Evolutionary conservation across 2,113 vertebrate species (phyloP).

Genomic region (Aldabrachelys gigantea): DNA sequence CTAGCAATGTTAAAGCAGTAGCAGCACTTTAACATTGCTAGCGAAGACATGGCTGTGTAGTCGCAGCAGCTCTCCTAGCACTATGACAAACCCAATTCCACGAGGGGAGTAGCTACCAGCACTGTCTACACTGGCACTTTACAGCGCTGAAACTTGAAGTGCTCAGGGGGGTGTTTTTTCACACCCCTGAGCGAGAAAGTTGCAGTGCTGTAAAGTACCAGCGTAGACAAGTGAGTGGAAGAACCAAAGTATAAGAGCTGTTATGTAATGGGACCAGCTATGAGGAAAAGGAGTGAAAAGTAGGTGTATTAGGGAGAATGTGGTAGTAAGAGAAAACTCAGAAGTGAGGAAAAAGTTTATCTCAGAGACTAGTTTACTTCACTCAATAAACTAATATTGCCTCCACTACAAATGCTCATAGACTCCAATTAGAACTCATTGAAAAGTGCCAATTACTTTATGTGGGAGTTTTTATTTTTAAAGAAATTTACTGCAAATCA

Average conservation of each 20-base stretch:
- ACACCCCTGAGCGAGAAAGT: too few species aligned
- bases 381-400: neutral
- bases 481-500: slow-evolving; percentile 12
- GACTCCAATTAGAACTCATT: neutral
- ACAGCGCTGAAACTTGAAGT: too few species aligned
- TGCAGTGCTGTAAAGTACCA: neutral
- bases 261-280: neutral
- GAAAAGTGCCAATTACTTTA: slow-evolving; percentile 4
- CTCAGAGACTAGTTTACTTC: neutral
- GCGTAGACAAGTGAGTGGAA: neutral
- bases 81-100: too few species aligned
- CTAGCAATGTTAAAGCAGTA: too few species aligned
- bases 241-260: neutral
- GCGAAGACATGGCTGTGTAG: too few species aligned
- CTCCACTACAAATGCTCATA: neutral
- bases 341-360: neutral
- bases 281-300: neutral
- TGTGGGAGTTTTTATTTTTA: neutral
- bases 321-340: neutral
- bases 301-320: neutral
- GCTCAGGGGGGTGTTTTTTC: too few species aligned
- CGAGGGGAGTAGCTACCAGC: too few species aligned
- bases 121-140: too few species aligned
- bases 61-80: too few species aligned
- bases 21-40: too few species aligned